Evolutionary conservation across 2,888 invertebrate genomes (phyloP).

Genomic region (Sphinx pinastri): DNA sequence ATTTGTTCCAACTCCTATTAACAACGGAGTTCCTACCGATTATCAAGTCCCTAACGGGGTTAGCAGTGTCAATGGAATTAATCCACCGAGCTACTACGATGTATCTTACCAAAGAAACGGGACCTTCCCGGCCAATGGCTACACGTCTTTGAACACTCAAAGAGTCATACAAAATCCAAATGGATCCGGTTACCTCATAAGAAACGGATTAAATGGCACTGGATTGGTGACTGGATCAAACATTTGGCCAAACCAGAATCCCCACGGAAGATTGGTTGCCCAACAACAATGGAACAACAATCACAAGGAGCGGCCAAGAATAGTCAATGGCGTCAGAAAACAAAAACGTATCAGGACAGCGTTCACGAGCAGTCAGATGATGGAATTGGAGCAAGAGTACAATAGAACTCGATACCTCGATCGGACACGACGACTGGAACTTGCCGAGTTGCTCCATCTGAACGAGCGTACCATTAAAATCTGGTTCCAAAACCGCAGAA

Average conservation of each 20-base stretch:
- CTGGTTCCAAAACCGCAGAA: constrained; percentile 93
- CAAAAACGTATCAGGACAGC: constrained; percentile 89
- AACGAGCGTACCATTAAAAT: constrained; percentile 86
- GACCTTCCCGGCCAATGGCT: constrained; percentile 18
- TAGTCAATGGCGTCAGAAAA: constrained; percentile 51
- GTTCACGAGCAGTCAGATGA: constrained; percentile 89
- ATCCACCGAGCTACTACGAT: constrained; percentile 34
- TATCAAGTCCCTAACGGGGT: constrained; percentile 36
- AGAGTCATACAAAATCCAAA: constrained; percentile 27
- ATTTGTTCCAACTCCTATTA: constrained; percentile 3
- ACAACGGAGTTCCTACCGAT: constrained; percentile 9
- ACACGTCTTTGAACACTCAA: constrained; percentile 28
- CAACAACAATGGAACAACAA: constrained; percentile 40
- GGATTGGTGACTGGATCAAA: constrained; percentile 10
- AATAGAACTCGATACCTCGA: constrained; percentile 87
- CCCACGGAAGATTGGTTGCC: constrained; percentile 34
- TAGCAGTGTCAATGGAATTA: constrained; percentile 36
- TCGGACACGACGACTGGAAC: constrained; percentile 87
- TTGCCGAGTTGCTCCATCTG: constrained; percentile 60
- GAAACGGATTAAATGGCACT: constrained; percentile 33
- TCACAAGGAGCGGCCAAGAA: constrained; percentile 37
- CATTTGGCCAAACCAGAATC: constrained; percentile 33
- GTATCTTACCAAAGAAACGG: constrained; percentile 33
- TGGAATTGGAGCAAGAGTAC: constrained; percentile 90
- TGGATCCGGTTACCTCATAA: constrained; percentile 32